These are phyloP conservation scores for Fragum whitleyi DNA, from an alignment of 2,888 invertebrate genomes.

Conservation along the genomic window DNA sequence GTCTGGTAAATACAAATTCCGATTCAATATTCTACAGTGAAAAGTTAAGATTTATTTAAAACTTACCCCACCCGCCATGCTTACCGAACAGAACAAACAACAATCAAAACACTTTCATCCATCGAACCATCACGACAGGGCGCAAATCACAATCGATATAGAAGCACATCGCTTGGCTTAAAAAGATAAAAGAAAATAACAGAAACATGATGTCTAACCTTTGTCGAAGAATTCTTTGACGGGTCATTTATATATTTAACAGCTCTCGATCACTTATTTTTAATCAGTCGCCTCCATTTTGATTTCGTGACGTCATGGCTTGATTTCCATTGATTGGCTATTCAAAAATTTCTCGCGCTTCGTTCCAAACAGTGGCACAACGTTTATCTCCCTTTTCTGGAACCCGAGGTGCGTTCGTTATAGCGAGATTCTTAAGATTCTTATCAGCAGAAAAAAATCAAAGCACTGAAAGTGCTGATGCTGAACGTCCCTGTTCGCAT, in stretches of 20 bases:
- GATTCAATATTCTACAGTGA: too few relatives aligned
- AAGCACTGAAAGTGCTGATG: too few relatives aligned
- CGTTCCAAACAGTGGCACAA: not conserved
- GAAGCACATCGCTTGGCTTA: too few relatives aligned
- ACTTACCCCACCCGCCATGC: slow-evolving; percentile 4
- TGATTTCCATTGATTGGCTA: slow-evolving; percentile 52
- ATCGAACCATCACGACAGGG: too few relatives aligned
- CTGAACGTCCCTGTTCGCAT: too few relatives aligned
- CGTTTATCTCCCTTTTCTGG: slow-evolving; percentile 16
- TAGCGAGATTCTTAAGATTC: too few relatives aligned
- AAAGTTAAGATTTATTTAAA: too few relatives aligned
- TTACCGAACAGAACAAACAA: not conserved
- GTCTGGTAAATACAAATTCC: too few relatives aligned
- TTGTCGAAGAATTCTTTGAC: not conserved
- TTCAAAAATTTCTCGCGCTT: slow-evolving; percentile 35
- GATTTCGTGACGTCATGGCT: slow-evolving; percentile 61
- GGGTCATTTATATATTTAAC: not conserved
- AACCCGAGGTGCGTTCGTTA: too few relatives aligned
- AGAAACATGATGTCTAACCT: not conserved
- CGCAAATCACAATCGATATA: too few relatives aligned
- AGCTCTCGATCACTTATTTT: slow-evolving; percentile 31
- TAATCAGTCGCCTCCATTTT: slow-evolving; percentile 64
- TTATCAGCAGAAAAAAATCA: too few relatives aligned
- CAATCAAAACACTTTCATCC: not conserved
- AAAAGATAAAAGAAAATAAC: too few relatives aligned